phyloP scores from a whole-genome alignment of 2,113 vertebrate genomes.

The Xyliphius kryptos region DNA sequence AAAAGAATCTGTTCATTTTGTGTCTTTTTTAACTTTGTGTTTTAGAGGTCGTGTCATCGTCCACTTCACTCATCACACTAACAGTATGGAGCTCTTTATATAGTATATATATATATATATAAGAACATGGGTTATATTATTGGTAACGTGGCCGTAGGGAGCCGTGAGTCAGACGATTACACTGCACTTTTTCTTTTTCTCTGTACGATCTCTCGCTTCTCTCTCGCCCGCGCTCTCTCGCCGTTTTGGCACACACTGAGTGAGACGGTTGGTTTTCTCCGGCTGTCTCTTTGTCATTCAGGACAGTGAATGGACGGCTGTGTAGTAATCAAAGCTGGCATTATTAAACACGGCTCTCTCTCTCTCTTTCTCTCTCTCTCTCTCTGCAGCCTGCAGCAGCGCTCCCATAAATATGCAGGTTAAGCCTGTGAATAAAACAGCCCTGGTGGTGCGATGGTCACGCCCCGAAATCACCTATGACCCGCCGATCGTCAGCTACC shows the following conservation, averaged over 20 bases:
- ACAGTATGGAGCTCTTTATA: no score
- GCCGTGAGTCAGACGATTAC: slow-evolving; percentile 27
- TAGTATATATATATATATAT: no score
- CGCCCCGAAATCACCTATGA: slow-evolving; percentile 85
- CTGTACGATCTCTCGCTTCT: neutral
- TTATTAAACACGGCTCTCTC: neutral
- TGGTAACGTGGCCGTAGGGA: slow-evolving; percentile 8
- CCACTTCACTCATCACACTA: no score
- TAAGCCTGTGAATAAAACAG: slow-evolving; percentile 83
- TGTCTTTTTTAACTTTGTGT: no score
- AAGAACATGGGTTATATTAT: slow-evolving; percentile 44
- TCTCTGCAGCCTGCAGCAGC: slow-evolving; percentile 82
- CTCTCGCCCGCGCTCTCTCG: neutral
- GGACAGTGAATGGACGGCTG: neutral
- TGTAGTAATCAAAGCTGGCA: neutral
- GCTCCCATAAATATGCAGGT: slow-evolving; percentile 95
- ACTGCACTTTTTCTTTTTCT: slow-evolving; percentile 6
- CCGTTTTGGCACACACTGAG: no score
- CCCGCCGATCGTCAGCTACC: slow-evolving; percentile 89
- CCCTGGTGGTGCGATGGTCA: slow-evolving; percentile 86
- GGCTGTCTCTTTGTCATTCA: slow-evolving; percentile 2
- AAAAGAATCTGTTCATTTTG: no score
- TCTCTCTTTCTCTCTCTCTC: neutral
- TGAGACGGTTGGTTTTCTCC: neutral
- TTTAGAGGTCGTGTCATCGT: no score